Percentiles rank a stretch among this genome's conserved stretches.
phyloP scores from a whole-genome alignment of 1,140 invertebrate genomes.

The Belonocnema kinseyi region DNA sequence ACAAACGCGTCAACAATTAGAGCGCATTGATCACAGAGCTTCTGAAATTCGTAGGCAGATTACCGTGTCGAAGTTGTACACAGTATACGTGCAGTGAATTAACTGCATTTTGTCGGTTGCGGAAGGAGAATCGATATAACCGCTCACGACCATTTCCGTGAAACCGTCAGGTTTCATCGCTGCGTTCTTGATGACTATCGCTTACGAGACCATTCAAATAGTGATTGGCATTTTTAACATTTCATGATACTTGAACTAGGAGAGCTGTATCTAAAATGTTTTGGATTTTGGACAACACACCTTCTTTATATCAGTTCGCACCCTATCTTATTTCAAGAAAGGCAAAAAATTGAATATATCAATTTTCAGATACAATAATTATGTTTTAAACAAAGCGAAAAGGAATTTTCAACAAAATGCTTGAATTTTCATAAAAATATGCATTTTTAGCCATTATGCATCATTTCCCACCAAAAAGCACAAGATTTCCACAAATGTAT shows the following conservation, averaged over 20 bases:
- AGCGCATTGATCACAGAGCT: background rate
- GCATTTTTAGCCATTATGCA: too few relatives aligned
- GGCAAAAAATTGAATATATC: too few relatives aligned
- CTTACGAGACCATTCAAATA: constrained; percentile 35
- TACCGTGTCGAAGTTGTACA: background rate
- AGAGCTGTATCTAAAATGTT: background rate
- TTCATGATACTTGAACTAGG: background rate
- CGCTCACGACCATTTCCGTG: constrained; percentile 31
- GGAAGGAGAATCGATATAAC: constrained; percentile 27
- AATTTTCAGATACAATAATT: too few relatives aligned
- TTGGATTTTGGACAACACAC: too few relatives aligned
- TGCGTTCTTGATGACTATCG: constrained; percentile 44
- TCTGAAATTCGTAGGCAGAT: background rate
- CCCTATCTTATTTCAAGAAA: too few relatives aligned
- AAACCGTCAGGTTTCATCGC: constrained; percentile 42
- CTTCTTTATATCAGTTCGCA: too few relatives aligned
- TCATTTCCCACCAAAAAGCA: too few relatives aligned
- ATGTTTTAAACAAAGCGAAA: too few relatives aligned
- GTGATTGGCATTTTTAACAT: constrained; percentile 41
- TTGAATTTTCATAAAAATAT: too few relatives aligned
- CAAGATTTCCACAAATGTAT: too few relatives aligned
- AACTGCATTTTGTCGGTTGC: constrained; percentile 29
- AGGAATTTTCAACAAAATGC: too few relatives aligned
- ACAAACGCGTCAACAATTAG: background rate
- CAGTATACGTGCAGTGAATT: constrained; percentile 19